These are phyloP conservation scores for Himalopsyche tibetana DNA, from an alignment of 2,888 invertebrate species.

Conservation along the genomic window DNA sequence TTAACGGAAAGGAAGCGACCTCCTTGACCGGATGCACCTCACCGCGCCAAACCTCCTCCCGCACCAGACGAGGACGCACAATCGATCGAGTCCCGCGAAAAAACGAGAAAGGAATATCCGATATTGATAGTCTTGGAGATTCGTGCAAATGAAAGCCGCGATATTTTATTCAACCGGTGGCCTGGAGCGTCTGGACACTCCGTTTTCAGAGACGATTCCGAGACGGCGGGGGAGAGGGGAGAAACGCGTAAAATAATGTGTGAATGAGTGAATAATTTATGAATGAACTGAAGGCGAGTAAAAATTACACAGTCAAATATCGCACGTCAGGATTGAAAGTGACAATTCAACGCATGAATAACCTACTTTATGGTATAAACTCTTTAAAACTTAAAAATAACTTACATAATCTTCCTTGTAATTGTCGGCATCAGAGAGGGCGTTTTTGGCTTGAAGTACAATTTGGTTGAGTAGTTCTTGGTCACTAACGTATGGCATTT, in stretches of 20 bases:
- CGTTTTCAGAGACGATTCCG: constrained; percentile 12
- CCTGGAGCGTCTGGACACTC: constrained; percentile 11
- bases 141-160: constrained; percentile 64
- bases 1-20: constrained; percentile 65
- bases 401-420: constrained; percentile 75
- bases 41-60: constrained; percentile 27
- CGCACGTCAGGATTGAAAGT: constrained; percentile 39
- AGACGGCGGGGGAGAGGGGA: background rate
- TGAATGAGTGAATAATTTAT: constrained; percentile 45
- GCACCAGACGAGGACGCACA: constrained; percentile 9
- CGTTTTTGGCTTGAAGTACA: constrained; percentile 71
- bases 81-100: background rate
- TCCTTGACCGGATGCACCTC: constrained; percentile 69
- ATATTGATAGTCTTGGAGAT: constrained; percentile 67
- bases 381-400: constrained; percentile 64
- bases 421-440: constrained; percentile 70
- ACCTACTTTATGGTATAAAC: background rate
- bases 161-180: constrained; percentile 61
- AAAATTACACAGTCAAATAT: constrained; percentile 18
- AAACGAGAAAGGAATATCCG: background rate
- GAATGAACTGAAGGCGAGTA: constrained; percentile 24
- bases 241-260: background rate
- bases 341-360: constrained; percentile 22
- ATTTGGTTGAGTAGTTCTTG: constrained; percentile 71
- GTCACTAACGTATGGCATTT: constrained; percentile 69